Evolutionary conservation across 2,113 vertebrate genomes (phyloP).

Genomic region (Macaca nemestrina): DNA sequence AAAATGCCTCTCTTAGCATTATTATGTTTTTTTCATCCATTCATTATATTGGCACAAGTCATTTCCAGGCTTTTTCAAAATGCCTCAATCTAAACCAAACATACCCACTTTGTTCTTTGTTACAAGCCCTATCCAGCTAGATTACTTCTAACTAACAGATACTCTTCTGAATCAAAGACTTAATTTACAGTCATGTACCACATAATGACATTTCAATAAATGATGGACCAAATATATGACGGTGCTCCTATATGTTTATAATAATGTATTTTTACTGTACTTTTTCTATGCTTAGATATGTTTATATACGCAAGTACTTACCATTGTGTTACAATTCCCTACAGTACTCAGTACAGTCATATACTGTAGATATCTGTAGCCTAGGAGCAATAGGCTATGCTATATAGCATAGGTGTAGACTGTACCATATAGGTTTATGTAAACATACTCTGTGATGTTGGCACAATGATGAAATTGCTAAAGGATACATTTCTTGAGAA

Average conservation of each 20-base stretch:
- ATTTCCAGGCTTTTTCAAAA: neutral
- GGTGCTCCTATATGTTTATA: neutral
- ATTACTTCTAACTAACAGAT: neutral
- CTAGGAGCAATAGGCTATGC: neutral
- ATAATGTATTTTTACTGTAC: neutral
- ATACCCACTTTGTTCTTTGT: neutral
- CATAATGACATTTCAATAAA: neutral
- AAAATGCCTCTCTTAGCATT: no score
- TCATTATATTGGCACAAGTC: no score
- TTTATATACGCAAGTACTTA: neutral
- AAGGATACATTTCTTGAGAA: neutral
- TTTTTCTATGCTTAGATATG: neutral
- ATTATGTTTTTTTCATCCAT: no score
- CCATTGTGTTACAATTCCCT: neutral
- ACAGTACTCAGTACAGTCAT: neutral
- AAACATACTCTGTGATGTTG: neutral
- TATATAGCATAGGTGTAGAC: neutral
- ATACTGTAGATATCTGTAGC: neutral
- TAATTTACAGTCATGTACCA: neutral
- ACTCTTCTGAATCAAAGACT: neutral
- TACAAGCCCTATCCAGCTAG: neutral
- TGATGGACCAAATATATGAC: neutral
- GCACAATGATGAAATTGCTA: neutral
- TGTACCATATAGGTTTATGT: neutral
- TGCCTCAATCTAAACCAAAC: neutral